Evolutionary conservation across 1,140 invertebrate genomes (phyloP).

Genomic region (Steinernema feltiae): DNA sequence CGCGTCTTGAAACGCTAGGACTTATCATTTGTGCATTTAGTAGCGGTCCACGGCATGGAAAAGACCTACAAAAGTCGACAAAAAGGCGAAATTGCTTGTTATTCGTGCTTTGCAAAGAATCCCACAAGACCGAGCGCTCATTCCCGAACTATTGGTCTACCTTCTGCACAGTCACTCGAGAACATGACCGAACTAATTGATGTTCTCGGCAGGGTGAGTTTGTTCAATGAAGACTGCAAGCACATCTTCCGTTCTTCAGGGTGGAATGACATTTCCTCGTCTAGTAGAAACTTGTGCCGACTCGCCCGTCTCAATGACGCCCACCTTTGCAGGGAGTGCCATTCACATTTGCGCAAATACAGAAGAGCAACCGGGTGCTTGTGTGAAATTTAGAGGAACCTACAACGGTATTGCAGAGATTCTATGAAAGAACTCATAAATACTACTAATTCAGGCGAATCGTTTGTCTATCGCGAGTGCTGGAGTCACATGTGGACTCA

Average conservation of each 20-base stretch:
- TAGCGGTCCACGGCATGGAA: too few relatives aligned
- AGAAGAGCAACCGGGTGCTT: conserved; percentile 37
- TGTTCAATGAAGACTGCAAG: not conserved
- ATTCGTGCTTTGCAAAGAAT: conserved; percentile 37
- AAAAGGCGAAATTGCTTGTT: conserved; percentile 43
- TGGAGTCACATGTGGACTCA: conserved; percentile 41
- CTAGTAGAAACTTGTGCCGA: conserved; percentile 36
- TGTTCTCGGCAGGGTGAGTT: conserved; percentile 14
- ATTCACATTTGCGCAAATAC: conserved; percentile 39
- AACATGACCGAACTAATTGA: conserved; percentile 27
- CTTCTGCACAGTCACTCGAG: not conserved
- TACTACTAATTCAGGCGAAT: conserved; percentile 39
- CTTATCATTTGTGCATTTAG: too few relatives aligned
- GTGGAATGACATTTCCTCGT: conserved; percentile 36
- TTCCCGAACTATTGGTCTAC: not conserved
- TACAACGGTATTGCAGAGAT: conserved; percentile 28
- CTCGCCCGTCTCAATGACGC: conserved; percentile 24
- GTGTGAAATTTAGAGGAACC: conserved; percentile 42
- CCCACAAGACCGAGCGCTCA: not conserved
- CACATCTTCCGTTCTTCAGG: conserved; percentile 17
- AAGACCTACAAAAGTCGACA: not conserved
- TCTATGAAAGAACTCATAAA: conserved; percentile 22
- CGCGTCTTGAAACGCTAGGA: too few relatives aligned
- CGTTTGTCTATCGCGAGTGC: conserved; percentile 43
- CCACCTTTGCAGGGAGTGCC: conserved; percentile 37